Base-by-base conservation (phyloP, 2,888 invertebrate species). In the Ormia ochracea region DNA sequence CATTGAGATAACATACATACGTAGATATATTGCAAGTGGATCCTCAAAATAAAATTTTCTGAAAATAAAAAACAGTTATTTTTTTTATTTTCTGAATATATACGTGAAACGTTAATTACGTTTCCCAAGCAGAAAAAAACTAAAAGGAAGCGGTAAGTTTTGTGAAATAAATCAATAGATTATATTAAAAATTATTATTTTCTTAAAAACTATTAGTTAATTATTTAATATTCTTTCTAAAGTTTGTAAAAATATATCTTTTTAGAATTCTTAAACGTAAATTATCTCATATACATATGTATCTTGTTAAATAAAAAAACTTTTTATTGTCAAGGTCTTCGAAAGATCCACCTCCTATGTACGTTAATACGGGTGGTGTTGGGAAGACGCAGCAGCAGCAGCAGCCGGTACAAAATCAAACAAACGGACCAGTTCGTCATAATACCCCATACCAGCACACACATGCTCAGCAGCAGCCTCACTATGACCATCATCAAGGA, bases 341-440 rank as follows among this genome's bases (percentile, higher is more conserved):
- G 78, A 86, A 88, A 87, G 85, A 87, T 87, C 86, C 85, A 86
- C 86, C 85, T 87, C 85, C 87, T 85, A 88, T 88, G 88, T 88
- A 84, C 86, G 84, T 85, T 76, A 86, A 85, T 85, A 82, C 87
- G 86, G 88, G 86, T 87, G 88, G 88, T 86, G 88, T 87, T 88
- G 88, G 88, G 88, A 88, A 88, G 88, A 87, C 72, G 65, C 87
- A 88, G 80, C 86, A 85, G 82, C 86, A 85, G 82, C 86, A 85
- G 61, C 83, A 84, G 48, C 82, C 81, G 48, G 73, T 78, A 54
- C 86, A 85, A 72, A 78, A 82, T 54, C 87, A 85, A 85, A 12
- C 31, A 63, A 74, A 58, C 56, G 21, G 21, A 38, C 41, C 73
- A 58, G 52, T 72, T 31, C 74, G 63, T 54, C 72, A 50, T 81